A percentile compares a stretch with the other conserved stretches of the same genome.
phyloP scores from a whole-genome alignment of 2,113 vertebrate species.

The Osmerus mordax region DNA sequence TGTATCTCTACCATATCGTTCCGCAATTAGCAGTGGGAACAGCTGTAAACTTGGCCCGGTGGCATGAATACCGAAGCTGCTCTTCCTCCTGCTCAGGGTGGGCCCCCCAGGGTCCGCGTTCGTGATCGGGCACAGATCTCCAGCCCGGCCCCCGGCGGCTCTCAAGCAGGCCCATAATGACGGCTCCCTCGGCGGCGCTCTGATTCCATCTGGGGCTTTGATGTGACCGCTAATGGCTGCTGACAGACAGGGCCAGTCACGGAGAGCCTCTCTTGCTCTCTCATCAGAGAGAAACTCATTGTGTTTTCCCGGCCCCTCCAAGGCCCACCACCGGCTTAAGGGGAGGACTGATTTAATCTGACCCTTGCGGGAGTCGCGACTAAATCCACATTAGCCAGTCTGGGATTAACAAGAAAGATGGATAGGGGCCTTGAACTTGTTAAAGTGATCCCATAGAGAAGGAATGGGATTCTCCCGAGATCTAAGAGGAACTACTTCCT shows the following conservation, averaged over 20 bases:
- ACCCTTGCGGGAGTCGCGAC: slow-evolving; percentile 54
- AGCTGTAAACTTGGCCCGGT: slow-evolving; percentile 44
- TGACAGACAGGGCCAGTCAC: slow-evolving; percentile 58
- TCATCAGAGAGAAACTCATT: slow-evolving; percentile 45
- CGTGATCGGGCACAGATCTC: slow-evolving; percentile 42
- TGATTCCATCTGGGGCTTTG: slow-evolving; percentile 67
- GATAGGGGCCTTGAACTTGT: slow-evolving; percentile 49
- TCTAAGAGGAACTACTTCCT: slow-evolving; percentile 15
- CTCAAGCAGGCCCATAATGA: slow-evolving; percentile 59
- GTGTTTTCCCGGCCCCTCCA: slow-evolving; percentile 35
- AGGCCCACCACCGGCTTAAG: slow-evolving; percentile 33
- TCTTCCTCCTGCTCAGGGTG: too few relatives aligned
- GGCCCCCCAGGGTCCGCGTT: slow-evolving; percentile 4
- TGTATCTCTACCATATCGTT: slow-evolving; percentile 49
- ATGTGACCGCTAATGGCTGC: slow-evolving; percentile 65
- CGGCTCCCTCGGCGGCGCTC: slow-evolving; percentile 52
- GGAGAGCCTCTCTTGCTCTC: slow-evolving; percentile 29
- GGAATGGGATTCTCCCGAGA: slow-evolving; percentile 16
- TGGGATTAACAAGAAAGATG: slow-evolving; percentile 54
- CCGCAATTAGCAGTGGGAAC: slow-evolving; percentile 54
- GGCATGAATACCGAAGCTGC: slow-evolving; percentile 27
- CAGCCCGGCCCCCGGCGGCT: slow-evolving; percentile 38
- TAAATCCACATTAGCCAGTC: slow-evolving; percentile 56
- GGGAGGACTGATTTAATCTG: slow-evolving; percentile 64
- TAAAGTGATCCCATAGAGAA: slow-evolving; percentile 34